phyloP scores from a whole-genome alignment of 37 sponge, comb jelly and placozoan species.

The Eunapius fragilis region DNA sequence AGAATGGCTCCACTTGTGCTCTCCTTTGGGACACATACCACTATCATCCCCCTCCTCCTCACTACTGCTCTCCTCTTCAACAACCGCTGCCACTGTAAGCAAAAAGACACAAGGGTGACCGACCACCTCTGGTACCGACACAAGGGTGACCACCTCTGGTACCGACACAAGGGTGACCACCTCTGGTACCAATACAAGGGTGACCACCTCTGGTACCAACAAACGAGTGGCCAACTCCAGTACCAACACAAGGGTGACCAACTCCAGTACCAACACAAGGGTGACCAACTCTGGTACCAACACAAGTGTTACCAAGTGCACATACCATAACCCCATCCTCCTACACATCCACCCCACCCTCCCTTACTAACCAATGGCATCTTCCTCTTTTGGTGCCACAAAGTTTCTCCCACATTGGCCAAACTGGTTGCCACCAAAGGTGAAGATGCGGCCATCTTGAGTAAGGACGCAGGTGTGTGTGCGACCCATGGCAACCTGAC shows the following conservation, averaged over 20 bases:
- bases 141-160: too few relatives aligned
- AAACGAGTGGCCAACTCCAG: too few relatives aligned
- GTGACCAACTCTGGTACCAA: too few relatives aligned
- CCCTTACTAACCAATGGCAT: slow-evolving; percentile 13
- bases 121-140: too few relatives aligned
- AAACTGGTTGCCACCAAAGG: slow-evolving; percentile 89
- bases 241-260: too few relatives aligned
- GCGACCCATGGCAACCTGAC: slow-evolving; percentile 85
- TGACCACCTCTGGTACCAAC: too few relatives aligned
- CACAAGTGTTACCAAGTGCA: too few relatives aligned
- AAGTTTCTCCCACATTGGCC: slow-evolving; percentile 96
- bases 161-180: too few relatives aligned
- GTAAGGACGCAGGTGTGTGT: slow-evolving; percentile 83
- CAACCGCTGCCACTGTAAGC: not conserved
- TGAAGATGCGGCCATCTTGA: slow-evolving; percentile 71
- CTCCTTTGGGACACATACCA: slow-evolving; percentile 69
- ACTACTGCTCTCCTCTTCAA: slow-evolving; percentile 27
- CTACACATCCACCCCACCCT: not conserved
- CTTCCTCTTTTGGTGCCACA: slow-evolving; percentile 45
- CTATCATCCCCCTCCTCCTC: slow-evolving; percentile 55
- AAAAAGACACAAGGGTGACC: not conserved
- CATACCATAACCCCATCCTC: not conserved
- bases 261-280: too few relatives aligned
- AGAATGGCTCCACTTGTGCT: slow-evolving; percentile 75
- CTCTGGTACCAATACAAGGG: too few relatives aligned